Percentiles rank a stretch among this genome's conserved stretches.
Conservation (phyloP, 2,797 vertebrate genomes). For the Hipposideros larvatus region DNA sequence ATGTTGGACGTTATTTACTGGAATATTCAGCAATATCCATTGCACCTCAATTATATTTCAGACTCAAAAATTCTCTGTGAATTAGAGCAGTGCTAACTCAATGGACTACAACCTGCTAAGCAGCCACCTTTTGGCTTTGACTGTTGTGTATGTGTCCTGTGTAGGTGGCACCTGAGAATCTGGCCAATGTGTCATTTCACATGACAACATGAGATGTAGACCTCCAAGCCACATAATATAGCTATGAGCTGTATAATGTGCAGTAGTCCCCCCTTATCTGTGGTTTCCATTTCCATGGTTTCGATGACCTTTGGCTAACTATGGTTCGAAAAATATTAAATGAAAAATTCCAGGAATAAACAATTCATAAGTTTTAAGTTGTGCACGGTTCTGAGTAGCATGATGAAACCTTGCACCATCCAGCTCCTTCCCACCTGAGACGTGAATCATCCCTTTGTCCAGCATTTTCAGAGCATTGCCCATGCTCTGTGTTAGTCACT, state of each 20-base stretch:
- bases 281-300: neutral
- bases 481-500: neutral
- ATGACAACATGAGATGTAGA: neutral
- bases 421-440: neutral
- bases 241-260: neutral
- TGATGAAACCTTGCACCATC: neutral
- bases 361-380: neutral
- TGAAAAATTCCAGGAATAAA: neutral
- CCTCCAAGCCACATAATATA: neutral
- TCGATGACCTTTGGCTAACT: neutral
- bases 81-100: neutral
- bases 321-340: neutral
- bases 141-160: neutral
- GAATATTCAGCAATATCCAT: neutral
- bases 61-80: slow-evolving; percentile 22
- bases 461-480: neutral
- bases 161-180: neutral
- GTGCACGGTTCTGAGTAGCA: neutral
- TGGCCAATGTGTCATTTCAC: neutral
- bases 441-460: no score
- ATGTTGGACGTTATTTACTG: neutral
- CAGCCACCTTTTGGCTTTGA: neutral
- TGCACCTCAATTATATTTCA: neutral
- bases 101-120: neutral
- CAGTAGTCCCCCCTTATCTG: neutral